Base-by-base conservation (phyloP, 2,113 vertebrate genomes). In the Muscicapa adusta region DNA sequence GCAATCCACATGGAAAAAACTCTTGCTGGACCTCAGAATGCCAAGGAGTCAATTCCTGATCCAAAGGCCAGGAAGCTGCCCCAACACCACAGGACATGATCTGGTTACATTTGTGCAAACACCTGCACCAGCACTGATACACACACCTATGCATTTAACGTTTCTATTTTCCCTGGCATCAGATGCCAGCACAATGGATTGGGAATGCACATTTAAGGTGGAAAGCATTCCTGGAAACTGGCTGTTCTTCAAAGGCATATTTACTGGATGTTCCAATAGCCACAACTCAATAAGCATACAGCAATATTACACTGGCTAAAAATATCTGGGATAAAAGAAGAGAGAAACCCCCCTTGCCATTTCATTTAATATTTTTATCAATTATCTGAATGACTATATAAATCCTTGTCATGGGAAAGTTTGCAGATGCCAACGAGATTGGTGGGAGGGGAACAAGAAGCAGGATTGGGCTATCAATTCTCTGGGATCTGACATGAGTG, bases 291-390 rank as follows among this genome's bases (percentile, higher is more conserved):
- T 62, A 79, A 85, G 85, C 1, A 8, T 4, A 26, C n/a, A 82
- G 74, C 48, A 85, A n/a, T 51, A 76, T n/a, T 85, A 61, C 48
- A 38, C 40, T 25, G 38, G 18, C 58, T 53, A 70, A 80, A 91
- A 94, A 62, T 61, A 83, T 5, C 79, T 38, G 63, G 51, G 58
- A 70, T 58, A 71, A 57, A 89, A 91, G 48, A 54, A 70, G 47
- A 74, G 40, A 28, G 71, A 80, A 83, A 89, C 38, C 83, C 85
- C 62, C 47, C 34, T 42, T 82, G 50, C 82, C 0, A 0, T 65
- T 93, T 68, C 68, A 79, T 85, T 85, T 71, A 33, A 8, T 77
- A 33, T 36, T 94, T 91, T 91, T 84, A 93, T 91, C 85, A 83
- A 16, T 38, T 24, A 91, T 90, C 85, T 90, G 56, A 83, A 88